Conservation (phyloP, 1,140 invertebrate genomes). For the Drosophila micromelanica region DNA sequence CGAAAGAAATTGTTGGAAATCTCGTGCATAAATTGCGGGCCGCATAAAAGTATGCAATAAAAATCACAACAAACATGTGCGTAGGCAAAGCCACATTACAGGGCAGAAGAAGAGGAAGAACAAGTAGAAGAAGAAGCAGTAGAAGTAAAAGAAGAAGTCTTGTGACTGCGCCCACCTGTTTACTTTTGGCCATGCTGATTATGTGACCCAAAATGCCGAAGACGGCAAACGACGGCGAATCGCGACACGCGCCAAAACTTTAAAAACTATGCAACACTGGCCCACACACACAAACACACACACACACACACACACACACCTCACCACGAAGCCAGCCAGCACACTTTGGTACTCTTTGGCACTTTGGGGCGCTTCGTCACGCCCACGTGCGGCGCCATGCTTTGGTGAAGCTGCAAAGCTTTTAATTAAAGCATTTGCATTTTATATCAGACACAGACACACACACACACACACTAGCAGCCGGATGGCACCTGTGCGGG, state of each 20-base stretch:
- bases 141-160: no score
- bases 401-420: slow-evolving; percentile 72
- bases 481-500: slow-evolving; percentile 48
- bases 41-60: slow-evolving; percentile 72
- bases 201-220: slow-evolving; percentile 7
- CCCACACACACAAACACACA: no score
- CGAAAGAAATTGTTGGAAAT: slow-evolving; percentile 55
- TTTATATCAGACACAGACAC: slow-evolving; percentile 60
- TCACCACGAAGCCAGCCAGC: no score
- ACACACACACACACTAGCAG: background rate
- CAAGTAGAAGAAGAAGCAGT: background rate
- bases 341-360: no score
- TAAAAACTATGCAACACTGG: slow-evolving; percentile 56
- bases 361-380: slow-evolving; percentile 31
- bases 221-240: slow-evolving; percentile 4
- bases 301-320: no score
- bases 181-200: slow-evolving; percentile 9
- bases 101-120: background rate
- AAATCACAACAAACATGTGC: slow-evolving; percentile 75
- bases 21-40: slow-evolving; percentile 65
- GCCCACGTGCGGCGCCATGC: slow-evolving; percentile 36
- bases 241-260: slow-evolving; percentile 33
- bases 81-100: slow-evolving; percentile 1
- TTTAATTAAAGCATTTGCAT: slow-evolving; percentile 82
- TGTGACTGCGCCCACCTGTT: slow-evolving; percentile 11